Evolutionary conservation across 2,113 vertebrate genomes (phyloP).

Genomic region (Thunnus thynnus): DNA sequence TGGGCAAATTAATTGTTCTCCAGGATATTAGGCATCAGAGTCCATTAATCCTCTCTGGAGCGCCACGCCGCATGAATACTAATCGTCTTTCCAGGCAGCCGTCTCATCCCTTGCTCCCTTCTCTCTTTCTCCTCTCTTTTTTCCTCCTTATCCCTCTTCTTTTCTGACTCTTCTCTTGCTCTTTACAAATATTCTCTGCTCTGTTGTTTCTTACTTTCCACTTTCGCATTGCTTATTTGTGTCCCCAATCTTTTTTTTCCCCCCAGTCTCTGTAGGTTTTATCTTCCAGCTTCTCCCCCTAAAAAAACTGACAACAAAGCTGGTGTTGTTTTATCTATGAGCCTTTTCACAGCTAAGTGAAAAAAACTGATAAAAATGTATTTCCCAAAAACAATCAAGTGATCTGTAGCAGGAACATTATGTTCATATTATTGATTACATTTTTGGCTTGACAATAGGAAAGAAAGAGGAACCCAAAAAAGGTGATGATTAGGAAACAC

Average conservation of each 20-base stretch:
- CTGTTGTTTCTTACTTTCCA: slow-evolving; percentile 53
- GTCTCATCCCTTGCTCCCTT: slow-evolving; percentile 83
- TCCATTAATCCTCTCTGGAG: slow-evolving; percentile 99
- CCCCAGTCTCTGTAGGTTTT: slow-evolving; percentile 38
- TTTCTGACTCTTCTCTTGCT: slow-evolving; percentile 48
- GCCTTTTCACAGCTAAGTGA: slow-evolving; percentile 46
- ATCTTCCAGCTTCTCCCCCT: slow-evolving; percentile 33
- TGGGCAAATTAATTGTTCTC: slow-evolving; percentile 99
- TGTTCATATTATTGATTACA: slow-evolving; percentile 47
- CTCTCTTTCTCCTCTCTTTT: slow-evolving; percentile 66
- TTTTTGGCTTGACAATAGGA: slow-evolving; percentile 35
- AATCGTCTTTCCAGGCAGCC: slow-evolving; percentile 90
- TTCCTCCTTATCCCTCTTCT: slow-evolving; percentile 55
- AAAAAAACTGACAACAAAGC: slow-evolving; percentile 53
- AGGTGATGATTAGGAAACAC: slow-evolving; percentile 62
- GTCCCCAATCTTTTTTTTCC: slow-evolving; percentile 14
- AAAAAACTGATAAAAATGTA: slow-evolving; percentile 20
- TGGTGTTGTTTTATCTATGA: slow-evolving; percentile 54
- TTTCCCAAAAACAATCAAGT: slow-evolving; percentile 50
- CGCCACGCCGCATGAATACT: slow-evolving; percentile 94
- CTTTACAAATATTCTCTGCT: slow-evolving; percentile 60
- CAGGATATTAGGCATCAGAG: slow-evolving; percentile 99
- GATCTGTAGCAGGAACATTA: slow-evolving; percentile 44
- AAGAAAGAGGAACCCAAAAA: slow-evolving; percentile 52
- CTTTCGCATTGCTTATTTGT: slow-evolving; percentile 39